Evolutionary conservation across 1,140 invertebrate genomes (phyloP).

Genomic region (Pseudoatta argentina): DNA sequence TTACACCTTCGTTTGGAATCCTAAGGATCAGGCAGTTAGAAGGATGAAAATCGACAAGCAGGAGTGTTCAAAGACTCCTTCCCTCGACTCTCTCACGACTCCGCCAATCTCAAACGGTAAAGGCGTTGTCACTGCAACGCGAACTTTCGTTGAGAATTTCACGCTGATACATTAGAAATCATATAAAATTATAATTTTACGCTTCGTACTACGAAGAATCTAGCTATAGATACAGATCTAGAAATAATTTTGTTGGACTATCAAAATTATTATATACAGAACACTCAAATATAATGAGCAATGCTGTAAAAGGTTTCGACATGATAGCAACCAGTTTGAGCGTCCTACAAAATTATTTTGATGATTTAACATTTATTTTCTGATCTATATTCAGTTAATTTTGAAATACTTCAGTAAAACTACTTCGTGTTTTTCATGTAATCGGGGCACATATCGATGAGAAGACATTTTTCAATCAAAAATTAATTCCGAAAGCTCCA

Average conservation of each 20-base stretch:
- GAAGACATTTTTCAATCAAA: neutral
- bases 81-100: neutral
- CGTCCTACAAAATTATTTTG: no score
- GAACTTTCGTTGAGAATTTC: neutral
- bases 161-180: neutral
- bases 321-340: no score
- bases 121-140: neutral
- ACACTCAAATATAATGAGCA: no score
- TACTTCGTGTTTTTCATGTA: neutral
- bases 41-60: conserved; percentile 10
- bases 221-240: no score
- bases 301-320: no score
- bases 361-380: no score
- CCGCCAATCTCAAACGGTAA: conserved; percentile 68
- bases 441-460: neutral
- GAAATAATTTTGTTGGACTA: no score
- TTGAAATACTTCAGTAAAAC: no score
- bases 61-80: conserved; percentile 40
- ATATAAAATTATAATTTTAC: neutral
- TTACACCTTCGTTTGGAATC: conserved; percentile 98
- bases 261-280: no score
- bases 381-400: no score
- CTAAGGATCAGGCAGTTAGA: conserved; percentile 84
- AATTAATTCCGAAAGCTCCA: conserved; percentile 6
- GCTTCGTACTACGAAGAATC: no score